Base-by-base conservation (phyloP, 1,140 invertebrate species). In the Drosophila rufa region DNA sequence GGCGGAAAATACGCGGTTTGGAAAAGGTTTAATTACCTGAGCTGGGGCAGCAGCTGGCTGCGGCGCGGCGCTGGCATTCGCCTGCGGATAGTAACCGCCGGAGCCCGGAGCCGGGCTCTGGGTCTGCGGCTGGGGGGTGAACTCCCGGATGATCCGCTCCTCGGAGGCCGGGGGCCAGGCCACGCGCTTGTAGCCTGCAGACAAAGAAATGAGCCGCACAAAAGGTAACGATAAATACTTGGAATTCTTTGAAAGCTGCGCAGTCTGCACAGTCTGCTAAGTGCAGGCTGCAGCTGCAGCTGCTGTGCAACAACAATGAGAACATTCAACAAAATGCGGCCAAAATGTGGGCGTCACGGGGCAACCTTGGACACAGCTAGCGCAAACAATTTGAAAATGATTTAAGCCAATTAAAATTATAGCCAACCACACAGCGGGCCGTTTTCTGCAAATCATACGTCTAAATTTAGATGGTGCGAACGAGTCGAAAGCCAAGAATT, bases 101-200 rank as follows among this genome's bases (percentile, higher is more conserved):
- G 68, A 56, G 58, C 91, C 78, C 7, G 80, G 87, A 3, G 78
- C 80, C 36, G 83, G 82, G 33, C 78, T 84, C 62, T 94, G 94
- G 38, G 92, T 57, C 42, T 91, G 89, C 58, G 93, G 92, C 75
- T 94, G 93, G 64, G 94, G 94, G 67, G 94, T 75, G 93, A 94
- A 94, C 93, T 96, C 94, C 94, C 95, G 93, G 59, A 92, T 79
- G 38, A 92, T 89, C 53, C 90, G 83, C 83, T 92, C 91, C 78
- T 96, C 96, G 51, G 95, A 95, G 87, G 95, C 95, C 87, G 96
- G 96, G 64, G 96, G 96, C 96, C 96, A 97, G 91, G 96, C 96
- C 81, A 97, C 96, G 93, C 96, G 95, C 94, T 96, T 97, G 76
- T 95, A 94, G 93, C 95, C 96, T 97, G 93, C 2, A 14, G 15